These are phyloP conservation scores for Tragelaphus buxtoni DNA, from an alignment of 2,113 vertebrate genomes.

Conservation along the genomic window DNA sequence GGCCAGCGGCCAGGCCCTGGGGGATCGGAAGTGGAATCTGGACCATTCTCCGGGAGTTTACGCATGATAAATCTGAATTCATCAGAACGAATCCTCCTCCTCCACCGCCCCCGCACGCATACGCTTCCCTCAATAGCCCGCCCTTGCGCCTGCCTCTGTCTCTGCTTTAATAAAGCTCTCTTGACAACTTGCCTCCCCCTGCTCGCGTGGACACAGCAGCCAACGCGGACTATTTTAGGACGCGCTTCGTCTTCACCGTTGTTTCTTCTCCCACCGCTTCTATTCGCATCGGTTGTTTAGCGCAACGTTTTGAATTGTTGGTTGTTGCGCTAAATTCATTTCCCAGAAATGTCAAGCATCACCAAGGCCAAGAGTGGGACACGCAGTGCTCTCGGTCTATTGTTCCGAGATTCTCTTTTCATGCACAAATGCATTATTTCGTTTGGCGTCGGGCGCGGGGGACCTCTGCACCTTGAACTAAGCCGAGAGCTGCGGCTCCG, in stretches of 20 bases:
- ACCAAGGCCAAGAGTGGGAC: constrained; percentile 60
- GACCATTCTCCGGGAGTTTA: background rate
- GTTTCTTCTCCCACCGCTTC: constrained; percentile 25
- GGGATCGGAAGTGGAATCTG: background rate
- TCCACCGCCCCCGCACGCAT: accelerated
- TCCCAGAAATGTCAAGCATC: constrained; percentile 68
- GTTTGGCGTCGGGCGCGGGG: constrained; percentile 27
- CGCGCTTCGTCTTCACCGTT: background rate
- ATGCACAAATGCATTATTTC: constrained; percentile 62
- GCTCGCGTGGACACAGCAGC: background rate
- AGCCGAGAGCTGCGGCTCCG: constrained; percentile 65
- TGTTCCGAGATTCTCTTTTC: constrained; percentile 55
- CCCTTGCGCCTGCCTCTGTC: background rate
- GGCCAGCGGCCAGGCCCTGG: background rate
- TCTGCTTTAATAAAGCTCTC: background rate
- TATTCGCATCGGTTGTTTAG: constrained; percentile 5
- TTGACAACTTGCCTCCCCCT: background rate
- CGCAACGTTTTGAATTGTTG: constrained; percentile 55
- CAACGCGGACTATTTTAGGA: constrained; percentile 20
- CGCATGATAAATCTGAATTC: background rate
- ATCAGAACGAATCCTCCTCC: background rate
- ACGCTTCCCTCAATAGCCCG: background rate
- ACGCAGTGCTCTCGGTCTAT: constrained; percentile 31
- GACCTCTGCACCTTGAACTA: constrained; percentile 66
- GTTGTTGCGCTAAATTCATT: constrained; percentile 45